phyloP scores from a whole-genome alignment of 2,888 invertebrate genomes.

The Taphrorychus bicolor region DNA sequence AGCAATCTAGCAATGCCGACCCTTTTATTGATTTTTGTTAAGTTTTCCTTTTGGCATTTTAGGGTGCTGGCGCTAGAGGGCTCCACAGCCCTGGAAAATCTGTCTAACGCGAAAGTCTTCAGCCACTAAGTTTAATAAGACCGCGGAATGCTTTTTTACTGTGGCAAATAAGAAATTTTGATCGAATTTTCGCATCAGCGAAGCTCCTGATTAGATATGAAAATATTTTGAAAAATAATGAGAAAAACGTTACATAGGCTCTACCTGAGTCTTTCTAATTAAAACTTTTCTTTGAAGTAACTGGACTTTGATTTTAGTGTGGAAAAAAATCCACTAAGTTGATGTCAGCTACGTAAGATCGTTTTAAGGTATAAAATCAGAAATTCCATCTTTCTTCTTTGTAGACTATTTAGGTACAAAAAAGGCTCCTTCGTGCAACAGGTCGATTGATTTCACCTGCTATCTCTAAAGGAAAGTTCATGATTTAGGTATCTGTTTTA shows the following conservation, averaged over 20 bases:
- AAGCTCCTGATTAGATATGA: neutral
- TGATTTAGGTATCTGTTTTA: neutral
- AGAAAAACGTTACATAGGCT: neutral
- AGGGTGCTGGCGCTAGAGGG: neutral
- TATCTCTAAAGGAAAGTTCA: neutral
- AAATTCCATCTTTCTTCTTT: slow-evolving; percentile 4
- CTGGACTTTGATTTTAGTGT: neutral
- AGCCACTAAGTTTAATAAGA: neutral
- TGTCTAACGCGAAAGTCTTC: neutral
- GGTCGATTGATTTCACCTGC: slow-evolving; percentile 7
- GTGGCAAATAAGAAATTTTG: neutral
- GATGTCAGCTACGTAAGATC: neutral
- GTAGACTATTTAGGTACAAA: neutral
- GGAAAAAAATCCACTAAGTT: neutral
- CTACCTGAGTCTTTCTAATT: neutral
- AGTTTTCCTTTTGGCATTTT: neutral
- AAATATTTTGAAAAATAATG: slow-evolving; percentile 4
- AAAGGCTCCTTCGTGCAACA: neutral
- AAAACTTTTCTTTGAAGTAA: neutral
- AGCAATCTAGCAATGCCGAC: neutral
- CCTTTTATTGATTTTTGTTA: neutral
- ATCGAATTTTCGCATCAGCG: neutral
- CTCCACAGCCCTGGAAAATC: neutral
- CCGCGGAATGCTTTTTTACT: neutral
- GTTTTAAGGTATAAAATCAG: neutral